Base-by-base conservation (phyloP, 2,797 vertebrate genomes). In the Okamejei kenojei region DNA sequence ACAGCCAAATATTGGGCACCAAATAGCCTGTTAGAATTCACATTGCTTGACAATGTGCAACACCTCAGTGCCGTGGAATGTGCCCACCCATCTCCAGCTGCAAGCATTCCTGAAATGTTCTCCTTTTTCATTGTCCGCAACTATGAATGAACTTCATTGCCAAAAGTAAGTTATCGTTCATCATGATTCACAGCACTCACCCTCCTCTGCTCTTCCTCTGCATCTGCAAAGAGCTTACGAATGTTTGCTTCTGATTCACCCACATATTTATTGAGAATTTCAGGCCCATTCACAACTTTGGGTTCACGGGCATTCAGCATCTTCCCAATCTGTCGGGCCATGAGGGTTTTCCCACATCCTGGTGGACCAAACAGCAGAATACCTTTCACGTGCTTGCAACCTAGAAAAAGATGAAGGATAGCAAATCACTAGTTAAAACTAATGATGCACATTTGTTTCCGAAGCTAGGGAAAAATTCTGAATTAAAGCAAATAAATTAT, bases 201-300 rank as follows among this genome's bases (percentile, higher is more conserved):
- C 97, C 98, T 97, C 94, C 97, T 98, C 95, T 99, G 99, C 93
- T 99, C 99, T 0, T 99, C 99, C 95, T 99, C 99, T 0, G 99
- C 98, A 7, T 99, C 98, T 1, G 98, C 98, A 29, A 99, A 99
- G 94, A 99, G 97, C 94, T 99, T 99, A 78, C 98, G 96, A 95
- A 99, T 98, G 96, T 99, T 99, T 94, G 99, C 99, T 94, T 99
- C 99, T 0, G 98, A 99, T 95, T 99, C 98, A 0, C 99, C 99
- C 15, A 99, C 98, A 0, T 98, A 99, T 80, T 99, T 99, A 95
- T 99, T 99, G 93, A 99, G 98, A 95, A 99, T 99, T 94, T 99
- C 99, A 0, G 99, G 99, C 1, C 99, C 99, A 0, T 99, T 99
- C 94, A 99, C 99, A 21, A 99, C 95, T 96, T 99, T 99, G 0